Evolutionary conservation across 2,113 vertebrate genomes (phyloP).

Genomic region (Mobula birostris): DNA sequence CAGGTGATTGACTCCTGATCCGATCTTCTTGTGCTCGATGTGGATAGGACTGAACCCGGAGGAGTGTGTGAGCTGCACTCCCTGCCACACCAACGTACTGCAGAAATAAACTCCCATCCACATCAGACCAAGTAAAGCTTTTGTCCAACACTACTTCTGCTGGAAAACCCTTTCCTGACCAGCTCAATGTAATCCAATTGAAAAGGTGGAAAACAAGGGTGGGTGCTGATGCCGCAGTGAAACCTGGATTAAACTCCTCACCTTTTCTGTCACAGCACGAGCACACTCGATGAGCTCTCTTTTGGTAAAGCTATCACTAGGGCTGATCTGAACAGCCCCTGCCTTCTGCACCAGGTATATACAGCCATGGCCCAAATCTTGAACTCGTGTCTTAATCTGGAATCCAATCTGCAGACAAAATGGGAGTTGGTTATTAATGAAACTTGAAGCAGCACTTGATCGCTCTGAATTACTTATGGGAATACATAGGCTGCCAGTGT

Average conservation of each 20-base stretch:
- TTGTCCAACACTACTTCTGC: too few relatives aligned
- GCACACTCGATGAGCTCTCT: constrained; percentile 92
- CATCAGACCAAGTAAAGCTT: neutral
- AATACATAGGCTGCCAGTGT: neutral
- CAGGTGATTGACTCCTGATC: too few relatives aligned
- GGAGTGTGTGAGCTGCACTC: too few relatives aligned
- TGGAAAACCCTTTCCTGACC: neutral
- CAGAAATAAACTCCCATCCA: neutral
- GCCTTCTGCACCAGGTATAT: constrained; percentile 97
- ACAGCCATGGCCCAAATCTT: constrained; percentile 91
- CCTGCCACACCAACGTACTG: neutral
- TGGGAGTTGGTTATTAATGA: neutral
- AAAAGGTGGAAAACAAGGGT: neutral
- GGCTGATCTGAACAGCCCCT: constrained; percentile 89
- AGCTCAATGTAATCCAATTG: neutral
- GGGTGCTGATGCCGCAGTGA: neutral
- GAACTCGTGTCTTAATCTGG: constrained; percentile 86
- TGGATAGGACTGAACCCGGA: too few relatives aligned
- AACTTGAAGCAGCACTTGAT: neutral
- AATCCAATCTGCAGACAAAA: constrained; percentile 74
- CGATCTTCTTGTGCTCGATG: too few relatives aligned
- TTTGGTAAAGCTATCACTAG: constrained; percentile 91
- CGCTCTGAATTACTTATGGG: neutral
- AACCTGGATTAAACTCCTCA: constrained; percentile 46
- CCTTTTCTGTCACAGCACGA: constrained; percentile 89